Evolutionary conservation across 1,140 invertebrate species (phyloP).

Genomic region (Muscidifurax raptorellus): DNA sequence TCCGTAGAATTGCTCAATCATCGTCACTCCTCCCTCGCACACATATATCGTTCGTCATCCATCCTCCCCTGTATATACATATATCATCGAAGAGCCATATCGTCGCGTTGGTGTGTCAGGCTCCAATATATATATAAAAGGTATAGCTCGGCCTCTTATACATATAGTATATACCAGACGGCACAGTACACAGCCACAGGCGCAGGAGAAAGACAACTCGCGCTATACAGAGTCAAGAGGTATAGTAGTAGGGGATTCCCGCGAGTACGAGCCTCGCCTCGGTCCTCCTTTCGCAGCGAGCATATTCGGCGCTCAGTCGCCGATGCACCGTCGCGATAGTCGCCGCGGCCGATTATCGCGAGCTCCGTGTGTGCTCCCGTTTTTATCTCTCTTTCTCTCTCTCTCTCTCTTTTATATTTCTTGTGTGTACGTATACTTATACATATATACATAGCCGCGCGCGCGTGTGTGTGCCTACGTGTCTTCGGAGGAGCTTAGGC

Average conservation of each 20-base stretch:
- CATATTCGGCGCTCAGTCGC: slow-evolving; percentile 40
- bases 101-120: slow-evolving; percentile 1
- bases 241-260: not conserved
- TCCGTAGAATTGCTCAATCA: not conserved
- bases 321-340: slow-evolving; percentile 40
- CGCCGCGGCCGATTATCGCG: not conserved
- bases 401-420: not conserved
- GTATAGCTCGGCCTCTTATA: not conserved
- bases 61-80: not conserved
- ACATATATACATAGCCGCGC: not conserved
- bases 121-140: not conserved
- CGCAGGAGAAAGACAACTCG: slow-evolving; percentile 22
- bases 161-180: not conserved
- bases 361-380: not conserved
- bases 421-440: no score
- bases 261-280: not conserved
- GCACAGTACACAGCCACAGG: not conserved
- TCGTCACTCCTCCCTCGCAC: not conserved
- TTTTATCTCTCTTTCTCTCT: not conserved
- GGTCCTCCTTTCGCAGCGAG: slow-evolving; percentile 8
- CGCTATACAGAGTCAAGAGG: not conserved
- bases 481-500: not conserved
- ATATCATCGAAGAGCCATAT: not conserved
- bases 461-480: not conserved
- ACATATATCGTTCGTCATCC: not conserved